Base-by-base conservation (phyloP, 2,113 vertebrate genomes). In the Tetrao urogallus region DNA sequence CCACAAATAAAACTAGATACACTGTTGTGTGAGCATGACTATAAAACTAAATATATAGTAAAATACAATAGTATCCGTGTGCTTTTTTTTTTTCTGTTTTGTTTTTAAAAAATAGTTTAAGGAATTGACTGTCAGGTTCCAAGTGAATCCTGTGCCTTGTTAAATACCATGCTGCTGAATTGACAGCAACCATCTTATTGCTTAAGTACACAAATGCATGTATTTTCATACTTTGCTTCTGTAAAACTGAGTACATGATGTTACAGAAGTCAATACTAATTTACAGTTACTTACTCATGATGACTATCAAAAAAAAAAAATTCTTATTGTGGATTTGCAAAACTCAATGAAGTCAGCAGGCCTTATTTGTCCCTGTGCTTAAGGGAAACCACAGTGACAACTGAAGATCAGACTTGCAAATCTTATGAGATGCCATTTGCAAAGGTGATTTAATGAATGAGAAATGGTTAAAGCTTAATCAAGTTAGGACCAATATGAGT, bases 41-140 rank as follows among this genome's bases (percentile, higher is more conserved):
- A 8, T 66, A 47, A 47, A 28, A 72, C 25, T 34, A 65, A 52
- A 19, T 73, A 28, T 63, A 32, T 11, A 64, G 38, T 56, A 74
- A 74, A 78, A 56, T 50, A 63, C 8, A 36, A 6, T 56, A 11
- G 50, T 54, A 43, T 17, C 10, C 5, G 3, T 58, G 13, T 63
- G 2, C 0, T 1, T 3, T 56, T 63, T 81, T 77, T 1, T 3
- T 56, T 57, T 81, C 70, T 2, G 2, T 74, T 58, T 91, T 1
- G 1, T 3, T 38, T 58, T 11, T 6, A 25, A 3, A 11, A 24
- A 77, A 8, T 38, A 30, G 79, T 76, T 73, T 28, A 90, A 83
- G 50, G 15, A 80, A 21, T 36, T 73, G 48, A 32, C 34, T 42
- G 54, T 20, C 11, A 40, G 6, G 3, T 61, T 82, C 36, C 61